Conservation (phyloP, 2,797 vertebrate genomes). For the Paramormyrops hopkinsi region DNA sequence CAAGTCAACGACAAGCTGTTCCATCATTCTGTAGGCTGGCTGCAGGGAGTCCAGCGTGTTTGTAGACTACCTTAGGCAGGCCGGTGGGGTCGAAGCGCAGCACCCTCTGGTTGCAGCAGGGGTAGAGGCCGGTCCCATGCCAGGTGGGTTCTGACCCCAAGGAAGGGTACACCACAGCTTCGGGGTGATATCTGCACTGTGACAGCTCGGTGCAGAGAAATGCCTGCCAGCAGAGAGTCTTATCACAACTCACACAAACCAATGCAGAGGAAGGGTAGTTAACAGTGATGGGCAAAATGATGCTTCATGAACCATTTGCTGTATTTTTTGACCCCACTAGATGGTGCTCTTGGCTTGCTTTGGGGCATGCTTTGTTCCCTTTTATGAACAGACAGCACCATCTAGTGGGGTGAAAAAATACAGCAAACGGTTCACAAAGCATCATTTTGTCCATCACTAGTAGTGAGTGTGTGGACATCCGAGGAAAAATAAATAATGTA, state of each 20-base stretch:
- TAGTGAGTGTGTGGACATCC: background rate
- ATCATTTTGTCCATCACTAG: background rate
- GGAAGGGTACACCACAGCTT: slow-evolving; percentile 74
- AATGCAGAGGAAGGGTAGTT: background rate
- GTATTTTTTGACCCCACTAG: background rate
- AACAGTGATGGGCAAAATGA: background rate
- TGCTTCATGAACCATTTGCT: background rate
- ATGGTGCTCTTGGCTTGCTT: background rate
- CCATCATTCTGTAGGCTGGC: slow-evolving; percentile 44
- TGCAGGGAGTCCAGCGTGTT: slow-evolving; percentile 23
- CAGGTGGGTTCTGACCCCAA: slow-evolving; percentile 61
- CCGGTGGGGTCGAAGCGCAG: slow-evolving; percentile 82
- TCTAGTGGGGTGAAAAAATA: background rate
- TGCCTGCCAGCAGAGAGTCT: slow-evolving; percentile 50
- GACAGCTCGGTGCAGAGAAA: slow-evolving; percentile 87
- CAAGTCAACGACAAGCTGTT: background rate
- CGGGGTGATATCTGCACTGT: slow-evolving; percentile 85
- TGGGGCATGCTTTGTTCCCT: background rate
- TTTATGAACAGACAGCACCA: background rate
- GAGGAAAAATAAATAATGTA: background rate
- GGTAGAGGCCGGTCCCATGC: slow-evolving; percentile 77
- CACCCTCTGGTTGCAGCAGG: slow-evolving; percentile 89
- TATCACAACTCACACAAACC: background rate
- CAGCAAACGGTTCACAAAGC: background rate
- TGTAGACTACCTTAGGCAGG: slow-evolving; percentile 47